Conservation (phyloP, 2,113 vertebrate genomes). For the Fregata magnificens region DNA sequence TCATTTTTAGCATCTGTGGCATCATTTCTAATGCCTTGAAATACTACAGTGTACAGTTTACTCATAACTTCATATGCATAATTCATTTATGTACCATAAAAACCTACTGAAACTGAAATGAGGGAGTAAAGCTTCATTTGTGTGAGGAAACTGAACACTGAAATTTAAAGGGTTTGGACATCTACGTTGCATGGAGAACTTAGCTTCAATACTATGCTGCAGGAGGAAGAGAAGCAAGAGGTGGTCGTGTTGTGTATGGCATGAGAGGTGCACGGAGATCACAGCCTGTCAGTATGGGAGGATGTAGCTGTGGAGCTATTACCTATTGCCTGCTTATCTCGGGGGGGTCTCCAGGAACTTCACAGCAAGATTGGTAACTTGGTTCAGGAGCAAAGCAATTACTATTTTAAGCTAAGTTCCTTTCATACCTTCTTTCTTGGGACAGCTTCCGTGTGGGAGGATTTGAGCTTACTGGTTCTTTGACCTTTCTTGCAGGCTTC, state of each 20-base stretch:
- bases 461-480: background rate
- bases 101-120: background rate
- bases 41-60: background rate
- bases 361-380: background rate
- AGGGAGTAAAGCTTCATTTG: background rate
- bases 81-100: background rate
- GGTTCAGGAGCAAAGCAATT: background rate
- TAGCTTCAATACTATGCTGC: background rate
- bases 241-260: accelerated
- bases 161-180: background rate
- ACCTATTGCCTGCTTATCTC: background rate
- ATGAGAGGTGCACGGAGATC: accelerated
- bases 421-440: background rate
- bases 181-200: background rate
- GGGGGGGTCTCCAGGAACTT: background rate
- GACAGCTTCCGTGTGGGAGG: background rate
- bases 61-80: background rate
- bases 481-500: background rate
- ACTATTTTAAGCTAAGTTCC: background rate
- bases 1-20: background rate
- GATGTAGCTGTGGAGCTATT: background rate
- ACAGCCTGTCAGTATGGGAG: background rate
- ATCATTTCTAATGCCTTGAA: background rate
- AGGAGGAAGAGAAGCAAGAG: background rate
- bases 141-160: background rate